phyloP scores from a whole-genome alignment of 2,113 vertebrate genomes.

The Gavia stellata region DNA sequence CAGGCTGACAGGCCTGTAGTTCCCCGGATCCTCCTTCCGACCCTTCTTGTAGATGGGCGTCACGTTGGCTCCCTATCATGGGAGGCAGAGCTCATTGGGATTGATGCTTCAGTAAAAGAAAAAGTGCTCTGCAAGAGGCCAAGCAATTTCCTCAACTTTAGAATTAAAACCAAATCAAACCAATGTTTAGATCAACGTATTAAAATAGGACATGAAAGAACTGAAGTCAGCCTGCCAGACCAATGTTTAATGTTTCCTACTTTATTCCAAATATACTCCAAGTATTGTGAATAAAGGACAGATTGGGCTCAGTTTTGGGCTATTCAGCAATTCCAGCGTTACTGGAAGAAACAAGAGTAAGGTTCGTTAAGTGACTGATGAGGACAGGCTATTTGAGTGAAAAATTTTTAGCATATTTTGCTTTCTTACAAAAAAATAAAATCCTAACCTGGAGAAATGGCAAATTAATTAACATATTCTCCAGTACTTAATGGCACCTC shows the following conservation, averaged over 20 bases:
- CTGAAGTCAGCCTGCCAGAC: background rate
- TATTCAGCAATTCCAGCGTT: background rate
- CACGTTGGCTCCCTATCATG: too few species aligned
- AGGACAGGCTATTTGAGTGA: background rate
- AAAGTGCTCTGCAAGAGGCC: background rate
- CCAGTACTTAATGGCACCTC: conserved; percentile 30
- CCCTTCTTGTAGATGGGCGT: too few species aligned
- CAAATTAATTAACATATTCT: conserved; percentile 58
- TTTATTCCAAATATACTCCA: background rate
- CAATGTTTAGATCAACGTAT: background rate
- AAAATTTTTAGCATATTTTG: background rate
- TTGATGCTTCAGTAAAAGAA: background rate
- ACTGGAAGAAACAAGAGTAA: background rate
- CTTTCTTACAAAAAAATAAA: conserved; percentile 25
- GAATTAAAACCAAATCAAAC: background rate
- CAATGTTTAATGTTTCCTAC: background rate
- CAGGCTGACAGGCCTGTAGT: too few species aligned
- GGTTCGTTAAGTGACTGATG: background rate
- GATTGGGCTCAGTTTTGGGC: background rate
- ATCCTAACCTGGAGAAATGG: conserved; percentile 29
- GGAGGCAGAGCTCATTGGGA: background rate
- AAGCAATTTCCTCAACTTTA: background rate
- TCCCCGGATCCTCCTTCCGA: too few species aligned
- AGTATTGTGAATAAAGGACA: background rate
- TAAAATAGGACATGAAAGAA: background rate